phyloP scores from a whole-genome alignment of 2,113 vertebrate species.

The Steatornis caripensis region DNA sequence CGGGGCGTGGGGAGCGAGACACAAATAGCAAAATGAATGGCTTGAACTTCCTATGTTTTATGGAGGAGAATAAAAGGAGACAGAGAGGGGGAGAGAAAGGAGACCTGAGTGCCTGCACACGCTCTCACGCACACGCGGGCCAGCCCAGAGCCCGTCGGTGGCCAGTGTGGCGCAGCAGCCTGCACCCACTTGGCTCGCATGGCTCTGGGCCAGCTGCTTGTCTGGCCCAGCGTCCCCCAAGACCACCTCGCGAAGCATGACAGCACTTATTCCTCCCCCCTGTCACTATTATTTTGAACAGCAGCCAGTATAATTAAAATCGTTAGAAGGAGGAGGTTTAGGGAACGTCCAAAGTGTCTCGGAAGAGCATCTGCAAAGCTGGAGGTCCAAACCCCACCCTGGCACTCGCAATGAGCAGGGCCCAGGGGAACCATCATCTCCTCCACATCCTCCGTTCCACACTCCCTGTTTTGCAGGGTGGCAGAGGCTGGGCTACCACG shows the following conservation, averaged over 20 bases:
- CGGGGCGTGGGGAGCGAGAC: conserved; percentile 53
- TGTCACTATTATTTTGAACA: not conserved
- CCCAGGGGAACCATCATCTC: not conserved
- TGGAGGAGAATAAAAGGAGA: not conserved
- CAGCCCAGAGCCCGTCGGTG: not conserved
- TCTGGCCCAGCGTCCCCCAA: not conserved
- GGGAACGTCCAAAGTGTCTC: conserved; percentile 6
- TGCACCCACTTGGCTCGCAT: not conserved
- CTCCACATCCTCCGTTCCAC: not conserved
- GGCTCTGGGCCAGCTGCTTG: not conserved
- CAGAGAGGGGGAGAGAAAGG: not conserved
- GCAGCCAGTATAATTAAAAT: conserved; percentile 8
- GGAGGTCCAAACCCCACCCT: not conserved
- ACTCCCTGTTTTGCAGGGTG: not conserved
- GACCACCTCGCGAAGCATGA: not conserved
- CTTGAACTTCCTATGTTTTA: conserved; percentile 62
- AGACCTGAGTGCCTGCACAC: not conserved
- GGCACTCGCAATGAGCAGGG: not conserved
- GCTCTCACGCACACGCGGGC: not conserved
- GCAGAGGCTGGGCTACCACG: not conserved
- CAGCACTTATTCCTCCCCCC: not conserved
- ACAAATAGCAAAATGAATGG: conserved; percentile 70
- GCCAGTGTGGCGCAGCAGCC: rapidly evolving
- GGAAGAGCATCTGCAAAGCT: conserved; percentile 17
- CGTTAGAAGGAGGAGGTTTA: not conserved